Evolutionary conservation across 2,113 vertebrate species (phyloP).

Genomic region (Corvus moneduloides): DNA sequence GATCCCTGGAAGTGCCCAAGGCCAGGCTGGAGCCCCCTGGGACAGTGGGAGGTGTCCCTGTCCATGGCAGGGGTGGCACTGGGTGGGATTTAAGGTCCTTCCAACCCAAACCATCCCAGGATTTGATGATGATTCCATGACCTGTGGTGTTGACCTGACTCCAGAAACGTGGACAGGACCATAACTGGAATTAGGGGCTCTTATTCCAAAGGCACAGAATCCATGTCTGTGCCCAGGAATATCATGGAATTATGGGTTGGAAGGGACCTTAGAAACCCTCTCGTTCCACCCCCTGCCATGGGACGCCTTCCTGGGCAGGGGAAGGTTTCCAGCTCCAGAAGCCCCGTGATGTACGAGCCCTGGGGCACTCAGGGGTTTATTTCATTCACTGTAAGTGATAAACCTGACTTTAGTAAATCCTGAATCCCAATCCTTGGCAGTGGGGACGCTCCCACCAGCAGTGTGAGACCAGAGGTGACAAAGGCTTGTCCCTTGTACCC

Average conservation of each 20-base stretch:
- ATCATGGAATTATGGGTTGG: background rate
- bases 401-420: background rate
- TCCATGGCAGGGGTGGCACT: background rate
- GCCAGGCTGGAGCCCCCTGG: background rate
- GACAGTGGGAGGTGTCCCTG: background rate
- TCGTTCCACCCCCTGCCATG: background rate
- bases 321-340: background rate
- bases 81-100: background rate
- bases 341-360: fast-evolving
- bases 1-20: background rate
- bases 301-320: background rate
- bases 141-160: background rate
- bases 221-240: background rate
- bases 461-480: fast-evolving
- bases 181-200: background rate
- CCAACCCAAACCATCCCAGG: background rate
- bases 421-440: background rate
- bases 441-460: background rate
- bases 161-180: background rate
- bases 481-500: no score
- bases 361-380: background rate
- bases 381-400: background rate
- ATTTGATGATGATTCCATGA: background rate
- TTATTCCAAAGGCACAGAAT: background rate
- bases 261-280: background rate